phyloP scores from a whole-genome alignment of 1,140 invertebrate genomes.

The Neomicropteryx cornuta region DNA sequence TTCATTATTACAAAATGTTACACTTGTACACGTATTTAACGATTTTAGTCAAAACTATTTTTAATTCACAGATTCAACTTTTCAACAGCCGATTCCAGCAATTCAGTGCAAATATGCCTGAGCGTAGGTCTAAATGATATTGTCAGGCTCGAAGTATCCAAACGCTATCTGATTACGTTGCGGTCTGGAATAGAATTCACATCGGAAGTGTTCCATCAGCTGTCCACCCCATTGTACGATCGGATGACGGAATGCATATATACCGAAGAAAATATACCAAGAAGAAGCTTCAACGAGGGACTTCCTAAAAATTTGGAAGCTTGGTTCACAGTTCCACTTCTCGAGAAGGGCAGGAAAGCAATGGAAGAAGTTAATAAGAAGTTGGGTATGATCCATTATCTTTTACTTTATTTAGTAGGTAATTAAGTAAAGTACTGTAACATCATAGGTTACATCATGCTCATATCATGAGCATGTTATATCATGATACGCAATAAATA shows the following conservation, averaged over 20 bases:
- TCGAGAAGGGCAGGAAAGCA: slow-evolving; percentile 63
- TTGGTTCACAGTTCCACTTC: slow-evolving; percentile 76
- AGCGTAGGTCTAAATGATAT: slow-evolving; percentile 66
- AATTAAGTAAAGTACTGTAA: no score
- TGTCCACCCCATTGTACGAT: slow-evolving; percentile 63
- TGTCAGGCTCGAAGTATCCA: slow-evolving; percentile 68
- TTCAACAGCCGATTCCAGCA: slow-evolving; percentile 88
- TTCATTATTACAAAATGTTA: slow-evolving; percentile 5
- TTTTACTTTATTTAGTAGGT: no score
- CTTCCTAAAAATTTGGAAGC: slow-evolving; percentile 48
- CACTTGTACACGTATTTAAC: neutral
- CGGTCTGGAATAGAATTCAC: slow-evolving; percentile 28
- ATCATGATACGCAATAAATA: no score
- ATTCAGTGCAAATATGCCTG: slow-evolving; percentile 87
- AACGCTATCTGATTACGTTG: slow-evolving; percentile 61
- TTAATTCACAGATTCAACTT: slow-evolving; percentile 69
- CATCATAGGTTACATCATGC: no score
- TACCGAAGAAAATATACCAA: slow-evolving; percentile 57
- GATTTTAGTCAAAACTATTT: slow-evolving; percentile 8
- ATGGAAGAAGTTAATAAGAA: slow-evolving; percentile 74
- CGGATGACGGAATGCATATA: slow-evolving; percentile 63
- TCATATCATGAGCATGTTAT: no score
- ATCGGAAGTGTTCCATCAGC: slow-evolving; percentile 33
- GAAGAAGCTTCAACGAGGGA: slow-evolving; percentile 58
- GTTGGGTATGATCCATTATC: slow-evolving; percentile 62